phyloP scores from a whole-genome alignment of 2,797 vertebrate species.

The Enteromius paludinosus region DNA sequence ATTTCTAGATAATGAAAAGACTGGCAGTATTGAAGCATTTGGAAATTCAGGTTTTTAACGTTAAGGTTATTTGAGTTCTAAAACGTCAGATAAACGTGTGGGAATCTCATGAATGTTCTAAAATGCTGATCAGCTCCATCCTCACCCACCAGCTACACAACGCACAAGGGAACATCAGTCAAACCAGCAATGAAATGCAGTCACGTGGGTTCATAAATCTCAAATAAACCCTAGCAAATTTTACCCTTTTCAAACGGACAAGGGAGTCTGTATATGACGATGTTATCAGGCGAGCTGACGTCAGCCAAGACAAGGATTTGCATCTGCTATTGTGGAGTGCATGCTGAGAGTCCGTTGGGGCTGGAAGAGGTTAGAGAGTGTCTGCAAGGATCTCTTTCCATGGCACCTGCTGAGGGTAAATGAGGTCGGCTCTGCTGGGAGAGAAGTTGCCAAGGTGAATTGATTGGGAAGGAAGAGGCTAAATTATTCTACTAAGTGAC shows the following conservation, averaged over 20 bases:
- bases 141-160: neutral
- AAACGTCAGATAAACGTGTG: neutral
- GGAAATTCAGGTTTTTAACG: neutral
- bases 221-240: neutral
- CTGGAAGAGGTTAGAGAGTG: neutral
- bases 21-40: neutral
- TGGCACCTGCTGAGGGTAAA: neutral
- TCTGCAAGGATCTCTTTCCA: neutral
- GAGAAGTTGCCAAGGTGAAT: conserved; percentile 12
- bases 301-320: neutral
- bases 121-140: neutral
- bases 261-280: conserved; percentile 8
- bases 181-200: conserved; percentile 20
- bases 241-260: conserved; percentile 5
- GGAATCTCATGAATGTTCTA: neutral
- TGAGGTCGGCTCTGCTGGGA: neutral
- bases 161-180: conserved; percentile 10
- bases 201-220: neutral
- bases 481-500: neutral
- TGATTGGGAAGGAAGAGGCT: neutral
- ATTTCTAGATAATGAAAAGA: neutral
- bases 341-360: conserved; percentile 9
- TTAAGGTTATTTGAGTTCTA: neutral
- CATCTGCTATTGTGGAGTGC: conserved; percentile 1
- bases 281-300: conserved; percentile 44